A percentile compares a stretch with the other conserved stretches of the same genome.
phyloP scores from a whole-genome alignment of 2,797 vertebrate species.

The Acomys russatus region DNA sequence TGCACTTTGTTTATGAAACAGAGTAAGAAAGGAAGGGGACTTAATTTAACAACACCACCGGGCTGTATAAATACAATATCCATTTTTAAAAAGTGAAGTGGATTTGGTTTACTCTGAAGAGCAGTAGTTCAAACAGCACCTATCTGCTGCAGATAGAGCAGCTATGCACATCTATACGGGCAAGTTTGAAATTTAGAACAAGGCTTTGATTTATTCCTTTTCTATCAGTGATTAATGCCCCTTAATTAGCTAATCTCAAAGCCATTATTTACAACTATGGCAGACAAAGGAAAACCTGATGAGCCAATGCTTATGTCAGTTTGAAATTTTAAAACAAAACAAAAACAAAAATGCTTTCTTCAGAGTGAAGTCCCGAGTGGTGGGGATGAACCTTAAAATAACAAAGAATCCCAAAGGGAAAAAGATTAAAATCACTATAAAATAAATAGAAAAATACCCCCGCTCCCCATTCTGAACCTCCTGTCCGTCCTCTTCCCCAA shows the following conservation, averaged over 20 bases:
- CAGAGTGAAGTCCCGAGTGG: not conserved
- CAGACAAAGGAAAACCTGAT: constrained; percentile 88
- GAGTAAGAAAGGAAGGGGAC: constrained; percentile 70
- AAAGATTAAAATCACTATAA: constrained; percentile 46
- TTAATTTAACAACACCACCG: constrained; percentile 79
- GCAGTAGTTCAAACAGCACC: constrained; percentile 89
- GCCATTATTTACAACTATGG: constrained; percentile 90
- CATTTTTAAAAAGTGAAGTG: constrained; percentile 86
- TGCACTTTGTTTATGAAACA: constrained; percentile 82
- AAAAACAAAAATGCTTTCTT: constrained; percentile 76
- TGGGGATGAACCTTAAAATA: constrained; percentile 64
- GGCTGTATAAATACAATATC: constrained; percentile 89
- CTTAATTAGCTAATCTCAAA: constrained; percentile 92
- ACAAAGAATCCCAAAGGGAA: constrained; percentile 64
- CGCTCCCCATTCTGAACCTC: not conserved
- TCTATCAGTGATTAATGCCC: constrained; percentile 92
- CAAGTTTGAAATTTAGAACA: constrained; percentile 87
- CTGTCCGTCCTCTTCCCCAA: not conserved
- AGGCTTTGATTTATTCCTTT: constrained; percentile 90
- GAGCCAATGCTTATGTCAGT: constrained; percentile 85
- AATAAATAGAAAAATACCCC: constrained; percentile 20
- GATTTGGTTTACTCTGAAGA: constrained; percentile 88
- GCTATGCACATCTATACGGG: constrained; percentile 83
- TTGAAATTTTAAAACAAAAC: constrained; percentile 86
- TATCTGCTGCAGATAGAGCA: constrained; percentile 88